Percentiles rank a stretch among this genome's conserved stretches.
These are phyloP conservation scores for Hirtodrosophila cameraria DNA, from an alignment of 2,888 invertebrate genomes.

Conservation along the genomic window DNA sequence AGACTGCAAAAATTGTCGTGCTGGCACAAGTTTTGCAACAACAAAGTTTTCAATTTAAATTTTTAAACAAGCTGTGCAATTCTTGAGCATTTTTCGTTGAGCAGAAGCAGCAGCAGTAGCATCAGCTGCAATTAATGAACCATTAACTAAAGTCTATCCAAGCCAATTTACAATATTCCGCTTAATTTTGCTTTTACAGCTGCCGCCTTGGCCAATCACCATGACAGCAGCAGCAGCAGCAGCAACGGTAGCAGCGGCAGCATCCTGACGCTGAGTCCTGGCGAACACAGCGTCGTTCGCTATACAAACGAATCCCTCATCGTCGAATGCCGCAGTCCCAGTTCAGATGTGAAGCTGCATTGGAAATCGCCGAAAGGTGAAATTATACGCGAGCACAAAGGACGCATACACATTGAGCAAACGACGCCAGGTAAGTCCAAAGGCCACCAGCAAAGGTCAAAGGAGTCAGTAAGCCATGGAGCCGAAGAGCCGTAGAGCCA, in stretches of 20 bases:
- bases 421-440: constrained; percentile 73
- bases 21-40: constrained; percentile 28
- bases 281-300: constrained; percentile 82
- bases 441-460: too few species aligned
- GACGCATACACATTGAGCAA: constrained; percentile 84
- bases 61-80: constrained; percentile 25
- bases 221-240: too few species aligned
- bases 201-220: constrained; percentile 76
- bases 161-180: constrained; percentile 7
- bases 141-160: constrained; percentile 39
- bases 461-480: constrained; percentile 1
- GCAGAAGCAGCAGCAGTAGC: too few species aligned
- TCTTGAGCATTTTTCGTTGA: too few species aligned
- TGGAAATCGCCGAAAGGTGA: constrained; percentile 84
- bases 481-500: too few species aligned
- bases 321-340: constrained; percentile 82
- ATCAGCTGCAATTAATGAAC: constrained; percentile 55
- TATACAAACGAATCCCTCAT: constrained; percentile 84
- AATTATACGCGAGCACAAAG: constrained; percentile 82
- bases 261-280: constrained; percentile 81
- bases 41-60: constrained; percentile 48
- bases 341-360: constrained; percentile 77
- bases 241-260: too few species aligned
- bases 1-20: constrained; percentile 7
- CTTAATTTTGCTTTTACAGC: constrained; percentile 57